Conservation (phyloP, 2,888 invertebrate genomes). For the Dastarcus helophoroides region DNA sequence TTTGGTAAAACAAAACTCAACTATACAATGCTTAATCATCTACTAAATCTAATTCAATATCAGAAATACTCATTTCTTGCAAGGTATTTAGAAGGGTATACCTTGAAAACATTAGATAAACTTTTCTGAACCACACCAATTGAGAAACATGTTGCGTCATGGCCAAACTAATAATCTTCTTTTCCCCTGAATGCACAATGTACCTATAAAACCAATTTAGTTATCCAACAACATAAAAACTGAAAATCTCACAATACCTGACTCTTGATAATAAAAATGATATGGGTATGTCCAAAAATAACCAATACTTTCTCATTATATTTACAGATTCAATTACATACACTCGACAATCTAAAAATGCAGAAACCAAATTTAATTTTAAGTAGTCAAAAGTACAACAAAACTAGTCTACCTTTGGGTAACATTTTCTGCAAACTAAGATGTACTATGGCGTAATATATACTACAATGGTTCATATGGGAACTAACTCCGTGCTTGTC, state of each 20-base stretch:
- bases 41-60: conserved; percentile 65
- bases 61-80: conserved; percentile 59
- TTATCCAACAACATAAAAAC: conserved; percentile 1
- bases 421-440: conserved; percentile 64
- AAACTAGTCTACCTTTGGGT: conserved; percentile 51
- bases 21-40: conserved; percentile 39
- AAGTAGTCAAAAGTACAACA: conserved; percentile 5
- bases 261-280: conserved; percentile 66
- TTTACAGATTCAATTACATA: conserved; percentile 79
- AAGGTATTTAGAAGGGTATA: conserved; percentile 87
- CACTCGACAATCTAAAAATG: conserved; percentile 63
- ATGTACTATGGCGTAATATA: conserved; percentile 71
- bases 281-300: conserved; percentile 71
- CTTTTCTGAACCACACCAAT: conserved; percentile 84
- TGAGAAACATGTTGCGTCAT: conserved; percentile 87
- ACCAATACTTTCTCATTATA: conserved; percentile 74
- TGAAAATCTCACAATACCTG: conserved; percentile 45
- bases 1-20: too few relatives aligned
- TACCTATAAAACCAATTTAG: conserved; percentile 39
- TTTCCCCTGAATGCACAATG: conserved; percentile 52
- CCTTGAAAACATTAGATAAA: conserved; percentile 81
- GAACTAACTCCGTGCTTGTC: conserved; percentile 88
- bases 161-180: conserved; percentile 53
- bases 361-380: conserved; percentile 12
- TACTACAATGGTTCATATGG: conserved; percentile 83